Conservation (phyloP, 2,797 vertebrate genomes). For the Spinus olivaceus region DNA sequence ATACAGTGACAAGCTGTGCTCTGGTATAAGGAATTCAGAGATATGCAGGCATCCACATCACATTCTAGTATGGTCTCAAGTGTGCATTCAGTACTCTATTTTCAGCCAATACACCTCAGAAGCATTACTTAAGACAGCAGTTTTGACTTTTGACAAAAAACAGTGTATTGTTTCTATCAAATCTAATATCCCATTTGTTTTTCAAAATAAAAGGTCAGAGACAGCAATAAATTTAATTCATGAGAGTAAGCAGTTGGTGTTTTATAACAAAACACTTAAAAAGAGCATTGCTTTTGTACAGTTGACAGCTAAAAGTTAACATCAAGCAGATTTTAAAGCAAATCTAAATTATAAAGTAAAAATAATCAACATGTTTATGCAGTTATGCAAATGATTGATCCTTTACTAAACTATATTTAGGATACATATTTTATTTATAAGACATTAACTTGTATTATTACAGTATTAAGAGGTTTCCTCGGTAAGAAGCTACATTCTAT, state of each 20-base stretch:
- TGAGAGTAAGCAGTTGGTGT: not conserved
- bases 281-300: not conserved
- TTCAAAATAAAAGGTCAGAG: not conserved
- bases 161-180: not conserved
- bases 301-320: not conserved
- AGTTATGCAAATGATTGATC: not conserved
- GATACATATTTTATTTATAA: not conserved
- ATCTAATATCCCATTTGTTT: not conserved
- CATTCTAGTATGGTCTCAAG: not conserved
- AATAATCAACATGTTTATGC: not conserved
- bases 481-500: not conserved
- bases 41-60: rapidly evolving
- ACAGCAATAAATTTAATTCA: not conserved
- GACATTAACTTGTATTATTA: not conserved
- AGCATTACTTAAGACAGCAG: not conserved
- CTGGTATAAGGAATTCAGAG: not conserved
- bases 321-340: not conserved
- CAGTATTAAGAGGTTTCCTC: not conserved
- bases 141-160: not conserved
- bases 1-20: not conserved
- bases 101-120: not conserved
- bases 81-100: not conserved
- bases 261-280: not conserved
- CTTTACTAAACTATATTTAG: not conserved
- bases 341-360: not conserved